Evolutionary conservation across 2,888 invertebrate genomes (phyloP).

Genomic region (Platypus cylindrus): DNA sequence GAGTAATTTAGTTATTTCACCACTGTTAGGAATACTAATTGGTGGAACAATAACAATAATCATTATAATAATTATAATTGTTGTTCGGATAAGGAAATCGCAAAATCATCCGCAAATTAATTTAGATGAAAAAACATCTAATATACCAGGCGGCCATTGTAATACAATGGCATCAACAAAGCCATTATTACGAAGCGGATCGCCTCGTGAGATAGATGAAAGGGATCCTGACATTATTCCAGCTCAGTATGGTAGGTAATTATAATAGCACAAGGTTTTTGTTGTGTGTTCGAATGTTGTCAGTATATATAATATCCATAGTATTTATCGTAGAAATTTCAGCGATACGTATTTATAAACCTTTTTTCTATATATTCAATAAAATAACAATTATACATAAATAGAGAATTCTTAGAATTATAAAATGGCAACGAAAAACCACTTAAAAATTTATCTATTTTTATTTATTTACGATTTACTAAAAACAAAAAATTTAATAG

Average conservation of each 20-base stretch:
- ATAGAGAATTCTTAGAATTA: no score
- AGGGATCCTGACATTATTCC: slow-evolving; percentile 65
- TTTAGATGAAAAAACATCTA: slow-evolving; percentile 35
- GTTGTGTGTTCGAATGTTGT: no score
- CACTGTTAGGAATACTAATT: slow-evolving; percentile 41
- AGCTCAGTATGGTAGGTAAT: slow-evolving; percentile 54
- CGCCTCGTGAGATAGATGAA: slow-evolving; percentile 39
- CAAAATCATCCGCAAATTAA: slow-evolving; percentile 26
- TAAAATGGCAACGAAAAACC: no score
- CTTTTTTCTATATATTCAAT: no score
- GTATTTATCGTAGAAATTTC: no score
- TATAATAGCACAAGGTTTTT: no score
- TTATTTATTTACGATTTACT: no score
- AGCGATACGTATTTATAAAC: no score
- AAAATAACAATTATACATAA: no score
- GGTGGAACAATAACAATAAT: slow-evolving; percentile 43
- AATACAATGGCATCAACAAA: slow-evolving; percentile 32
- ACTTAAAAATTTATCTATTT: no score
- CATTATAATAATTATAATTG: slow-evolving; percentile 38
- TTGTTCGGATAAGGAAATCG: slow-evolving; percentile 37
- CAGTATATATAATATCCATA: no score
- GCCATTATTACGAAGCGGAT: slow-evolving; percentile 31
- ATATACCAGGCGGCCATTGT: slow-evolving; percentile 25
- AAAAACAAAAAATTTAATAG: no score
- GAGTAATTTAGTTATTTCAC: slow-evolving; percentile 42